These are phyloP conservation scores for Amphiura filiformis DNA, from an alignment of 35 echinoderm and acorn worm genomes.

Conservation along the genomic window DNA sequence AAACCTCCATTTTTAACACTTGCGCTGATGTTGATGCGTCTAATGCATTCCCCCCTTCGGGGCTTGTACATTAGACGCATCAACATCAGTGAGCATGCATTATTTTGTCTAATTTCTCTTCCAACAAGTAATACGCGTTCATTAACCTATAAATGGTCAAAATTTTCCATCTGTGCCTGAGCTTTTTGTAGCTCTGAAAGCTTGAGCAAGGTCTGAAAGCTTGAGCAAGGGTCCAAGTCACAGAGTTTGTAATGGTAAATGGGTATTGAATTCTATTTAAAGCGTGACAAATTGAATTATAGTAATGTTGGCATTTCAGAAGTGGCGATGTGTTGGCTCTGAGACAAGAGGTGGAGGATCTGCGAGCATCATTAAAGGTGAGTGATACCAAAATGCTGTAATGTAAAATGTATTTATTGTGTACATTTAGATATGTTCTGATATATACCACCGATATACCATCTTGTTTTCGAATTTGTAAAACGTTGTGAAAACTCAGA, in stretches of 20 bases:
- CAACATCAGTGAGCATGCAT: too few species aligned
- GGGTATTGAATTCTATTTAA: background rate
- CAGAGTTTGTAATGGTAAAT: background rate
- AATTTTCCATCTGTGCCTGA: background rate
- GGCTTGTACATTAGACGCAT: too few species aligned
- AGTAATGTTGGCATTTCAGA: slow-evolving; percentile 27
- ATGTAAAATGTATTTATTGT: background rate
- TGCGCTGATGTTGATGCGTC: too few species aligned
- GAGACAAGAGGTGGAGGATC: slow-evolving; percentile 81
- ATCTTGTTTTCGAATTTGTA: background rate
- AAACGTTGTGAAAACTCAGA: background rate
- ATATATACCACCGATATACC: background rate
- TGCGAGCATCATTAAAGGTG: slow-evolving; percentile 85
- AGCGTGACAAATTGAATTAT: background rate
- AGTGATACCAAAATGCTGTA: background rate
- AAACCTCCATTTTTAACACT: too few species aligned
- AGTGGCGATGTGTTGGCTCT: slow-evolving; percentile 54
- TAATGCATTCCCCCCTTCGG: too few species aligned
- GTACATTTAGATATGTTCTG: background rate
- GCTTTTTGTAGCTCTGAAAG: too few species aligned
- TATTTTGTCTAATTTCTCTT: too few species aligned
- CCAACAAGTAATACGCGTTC: too few species aligned
- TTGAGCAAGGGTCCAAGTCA: background rate
- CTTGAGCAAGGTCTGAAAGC: background rate
- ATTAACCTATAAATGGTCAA: too few species aligned